phyloP scores from a whole-genome alignment of 2,797 vertebrate genomes.

The Syngnathus acus region DNA sequence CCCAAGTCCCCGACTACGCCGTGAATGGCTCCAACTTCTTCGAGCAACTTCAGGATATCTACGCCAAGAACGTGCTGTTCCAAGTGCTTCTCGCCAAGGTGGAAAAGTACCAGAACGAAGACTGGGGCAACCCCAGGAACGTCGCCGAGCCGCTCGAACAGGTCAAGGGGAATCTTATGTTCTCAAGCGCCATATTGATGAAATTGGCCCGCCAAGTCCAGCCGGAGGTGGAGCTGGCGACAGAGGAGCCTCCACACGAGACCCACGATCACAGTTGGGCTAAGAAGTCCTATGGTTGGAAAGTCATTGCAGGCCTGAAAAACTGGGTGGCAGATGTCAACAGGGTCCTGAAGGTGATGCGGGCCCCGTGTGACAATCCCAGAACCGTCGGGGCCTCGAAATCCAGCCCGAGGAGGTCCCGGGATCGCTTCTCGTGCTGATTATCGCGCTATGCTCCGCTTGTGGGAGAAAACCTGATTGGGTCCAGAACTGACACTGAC shows the following conservation, averaged over 20 bases:
- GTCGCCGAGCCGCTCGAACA: fast-evolving
- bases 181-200: not conserved
- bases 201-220: fast-evolving
- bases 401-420: not conserved
- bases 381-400: not conserved
- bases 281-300: conserved; percentile 18
- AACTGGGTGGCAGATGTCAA: conserved; percentile 4
- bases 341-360: not conserved
- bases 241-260: not conserved
- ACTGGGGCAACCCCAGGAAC: fast-evolving
- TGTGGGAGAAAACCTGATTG: not conserved
- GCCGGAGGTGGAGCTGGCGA: not conserved
- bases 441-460: not conserved
- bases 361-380: not conserved
- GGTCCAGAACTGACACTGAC: not conserved
- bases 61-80: conserved; percentile 17
- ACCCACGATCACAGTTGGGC: fast-evolving
- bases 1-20: not conserved
- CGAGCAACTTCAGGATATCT: conserved; percentile 40
- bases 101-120: fast-evolving
- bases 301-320: conserved; percentile 10
- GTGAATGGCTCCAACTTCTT: not conserved
- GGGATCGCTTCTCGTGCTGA: not conserved
- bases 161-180: fast-evolving
- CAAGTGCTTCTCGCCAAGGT: conserved; percentile 16